Base-by-base conservation (phyloP, 2,113 vertebrate species). In the Equus quagga region DNA sequence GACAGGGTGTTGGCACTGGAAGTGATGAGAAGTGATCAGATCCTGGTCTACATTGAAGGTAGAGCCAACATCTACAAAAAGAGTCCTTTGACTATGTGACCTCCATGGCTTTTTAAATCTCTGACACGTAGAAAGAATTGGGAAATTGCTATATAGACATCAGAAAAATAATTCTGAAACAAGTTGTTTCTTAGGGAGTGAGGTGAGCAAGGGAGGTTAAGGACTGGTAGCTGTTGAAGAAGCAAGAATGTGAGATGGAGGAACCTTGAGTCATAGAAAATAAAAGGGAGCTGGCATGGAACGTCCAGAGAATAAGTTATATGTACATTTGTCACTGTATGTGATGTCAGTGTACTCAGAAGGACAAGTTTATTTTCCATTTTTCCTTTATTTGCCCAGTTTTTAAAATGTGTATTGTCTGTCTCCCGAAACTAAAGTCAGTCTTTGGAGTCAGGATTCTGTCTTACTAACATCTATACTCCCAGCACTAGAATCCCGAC, bases 211-310 rank as follows among this genome's bases (percentile, higher is more conserved):
- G 24, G 46, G 28, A 33, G 0, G 4, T 18, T 41, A 28, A 36
- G 67, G 2, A 46, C 41, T 6, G 44, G 54, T 8, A 72, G 84
- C 23, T 21, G 24, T 0, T 67, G 24, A 51, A n/a, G 58, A 31
- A 54, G 36, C 24, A 33, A 56, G 51, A 58, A 28, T 9, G 31
- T 2, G 23, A 36, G 21, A 2, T 14, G 23, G 78, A 62, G 36
- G 51, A 28, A 3, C 3, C 21, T 1, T 5, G 70, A 41, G 18
- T 51, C 69, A 2, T 2, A 2, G 28, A 8, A 8, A 36, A 46
- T 15, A 31, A 41, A 2, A 58, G 46, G 81, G 12, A 23, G 69
- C 41, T 6, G 0, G 18, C 33, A 0, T 17, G 21, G 33, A 33
- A 54, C 44, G 8, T 49, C 81, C 28, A n/a, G 58, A 51, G 73